Evolutionary conservation across 2,797 vertebrate genomes (phyloP), one percentile per base, ranked within the genome.

Genomic region (Sebastes hubbsi): DNA sequence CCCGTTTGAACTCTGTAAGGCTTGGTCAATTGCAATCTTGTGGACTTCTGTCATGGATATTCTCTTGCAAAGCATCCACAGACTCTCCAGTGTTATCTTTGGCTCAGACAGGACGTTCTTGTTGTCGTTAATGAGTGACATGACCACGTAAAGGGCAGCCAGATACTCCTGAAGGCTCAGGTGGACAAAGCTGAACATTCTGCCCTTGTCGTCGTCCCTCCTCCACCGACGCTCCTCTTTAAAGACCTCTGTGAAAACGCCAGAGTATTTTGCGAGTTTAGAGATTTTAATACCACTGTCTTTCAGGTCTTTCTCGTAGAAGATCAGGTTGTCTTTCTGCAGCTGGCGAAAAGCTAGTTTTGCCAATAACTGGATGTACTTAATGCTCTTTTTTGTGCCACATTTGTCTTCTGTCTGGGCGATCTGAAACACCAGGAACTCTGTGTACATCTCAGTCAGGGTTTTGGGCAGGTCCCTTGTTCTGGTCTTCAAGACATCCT

Each of bases 201-300:
- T 67, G 14, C 56, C 55, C 25, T 46, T 62, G 34, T 55, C 16
- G 2, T 60, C n/a, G 24, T 67, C 13, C 12, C 13, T 56, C 16
- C 2, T 56, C 22, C 20, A 46, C n/a, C 3, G 38, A 3, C 3
- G 18, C 24, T 66, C 54, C 18, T 77, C 38, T 65, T 62, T 72
- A 42, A 78, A 78, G 24, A 85, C 59, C 59, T 79, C 46, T 11
- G 80, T 80, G 73, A 86, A 86, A 29, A 86, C 25, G 52, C 84
- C 84, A 2, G 58, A 69, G 58, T 61, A 69, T 6, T 64, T 13
- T 1, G 77, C 72, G 4, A 69, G 72, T 68, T 59, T 46, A 2
- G 1, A 46, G 58, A 73, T 29, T 22, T 73, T 9, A 7, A 86
- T 66, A 24, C 64, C 65, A 29, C 81, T 66, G 2, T 62, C 34